Base-by-base conservation (phyloP, 2,113 vertebrate genomes). In the Sebastes fasciatus region DNA sequence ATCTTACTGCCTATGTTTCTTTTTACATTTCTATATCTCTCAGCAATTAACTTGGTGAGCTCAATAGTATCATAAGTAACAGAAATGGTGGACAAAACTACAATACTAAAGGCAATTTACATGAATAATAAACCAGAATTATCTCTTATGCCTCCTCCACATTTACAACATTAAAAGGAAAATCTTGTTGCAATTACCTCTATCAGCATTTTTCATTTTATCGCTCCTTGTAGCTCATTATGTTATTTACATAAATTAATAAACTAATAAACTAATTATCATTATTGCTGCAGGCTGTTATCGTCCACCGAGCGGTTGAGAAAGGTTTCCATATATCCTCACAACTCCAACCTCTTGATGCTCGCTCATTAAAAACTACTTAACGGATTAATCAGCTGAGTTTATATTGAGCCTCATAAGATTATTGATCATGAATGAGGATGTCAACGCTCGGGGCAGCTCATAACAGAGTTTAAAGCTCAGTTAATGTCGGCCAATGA, bases 341-440 rank as follows among this genome's bases (percentile, higher is more conserved):
- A 58, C 69, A 77, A 17, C 74, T 82, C 34, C 26, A 73, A 64
- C 52, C 55, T 74, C 34, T 48, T 14, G 7, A 14, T 61, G 45
- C 23, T 62, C 63, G 16, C 88, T 91, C 89, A 87, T 86, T 87
- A 90, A 93, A 88, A 90, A 86, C 77, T 14, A 83, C 83, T 88
- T 83, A 80, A 70, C 74, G 68, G 76, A 79, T 79, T 82, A 88
- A 90, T 91, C 85, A 86, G 26, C 60, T 4, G 26, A 78, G 77
- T 80, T 87, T 70, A 77, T 60, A 54, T 65, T 21, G 61, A 76
- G 83, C 42, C 79, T 73, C 52, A 77, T 75, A 74, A 88, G 83
- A 89, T 60, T 83, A 89, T 81, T 69, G 87, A 87, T 90, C 77
- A 83, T 64, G 72, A 81, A 58, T 60, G 74, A 75, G 48, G 74